Evolutionary conservation across 2,888 invertebrate genomes (phyloP).

Genomic region (Ypsolopha sequella): DNA sequence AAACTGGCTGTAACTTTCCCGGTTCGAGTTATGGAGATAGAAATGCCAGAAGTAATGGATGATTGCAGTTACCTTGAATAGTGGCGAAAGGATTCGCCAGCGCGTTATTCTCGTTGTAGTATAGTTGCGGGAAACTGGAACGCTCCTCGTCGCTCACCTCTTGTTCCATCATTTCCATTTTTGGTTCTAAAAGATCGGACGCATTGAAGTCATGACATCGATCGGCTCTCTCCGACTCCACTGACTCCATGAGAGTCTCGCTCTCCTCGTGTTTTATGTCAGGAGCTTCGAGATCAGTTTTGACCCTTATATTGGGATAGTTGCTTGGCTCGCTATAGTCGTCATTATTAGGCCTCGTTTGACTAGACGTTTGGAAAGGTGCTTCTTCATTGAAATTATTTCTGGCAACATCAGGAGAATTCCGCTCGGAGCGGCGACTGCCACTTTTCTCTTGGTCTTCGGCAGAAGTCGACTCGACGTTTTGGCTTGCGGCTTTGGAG

Average conservation of each 20-base stretch:
- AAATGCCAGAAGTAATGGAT: too few relatives aligned
- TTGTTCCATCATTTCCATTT: constrained; percentile 79
- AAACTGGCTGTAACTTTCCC: too few relatives aligned
- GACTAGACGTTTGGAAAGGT: constrained; percentile 69
- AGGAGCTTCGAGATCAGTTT: constrained; percentile 68
- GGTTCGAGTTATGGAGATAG: too few relatives aligned
- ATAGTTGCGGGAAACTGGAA: constrained; percentile 50
- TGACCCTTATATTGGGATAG: constrained; percentile 62
- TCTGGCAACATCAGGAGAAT: constrained; percentile 70
- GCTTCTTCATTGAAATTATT: constrained; percentile 69
- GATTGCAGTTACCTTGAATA: constrained; percentile 38
- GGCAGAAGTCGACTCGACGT: constrained; percentile 55
- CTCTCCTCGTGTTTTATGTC: constrained; percentile 64
- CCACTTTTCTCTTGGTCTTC: constrained; percentile 59
- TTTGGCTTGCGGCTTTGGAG: constrained; percentile 71
- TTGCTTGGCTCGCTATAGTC: constrained; percentile 64
- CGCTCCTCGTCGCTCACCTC: constrained; percentile 77
- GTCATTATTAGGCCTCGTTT: constrained; percentile 70
- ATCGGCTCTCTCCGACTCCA: constrained; percentile 49
- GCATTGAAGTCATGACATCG: constrained; percentile 59
- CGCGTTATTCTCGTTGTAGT: constrained; percentile 54
- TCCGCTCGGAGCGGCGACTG: constrained; percentile 58
- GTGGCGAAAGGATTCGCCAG: constrained; percentile 64
- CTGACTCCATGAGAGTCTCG: constrained; percentile 59
- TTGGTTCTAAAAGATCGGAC: constrained; percentile 72